Conservation (phyloP, 2,888 invertebrate species). For the Muscina levida region DNA sequence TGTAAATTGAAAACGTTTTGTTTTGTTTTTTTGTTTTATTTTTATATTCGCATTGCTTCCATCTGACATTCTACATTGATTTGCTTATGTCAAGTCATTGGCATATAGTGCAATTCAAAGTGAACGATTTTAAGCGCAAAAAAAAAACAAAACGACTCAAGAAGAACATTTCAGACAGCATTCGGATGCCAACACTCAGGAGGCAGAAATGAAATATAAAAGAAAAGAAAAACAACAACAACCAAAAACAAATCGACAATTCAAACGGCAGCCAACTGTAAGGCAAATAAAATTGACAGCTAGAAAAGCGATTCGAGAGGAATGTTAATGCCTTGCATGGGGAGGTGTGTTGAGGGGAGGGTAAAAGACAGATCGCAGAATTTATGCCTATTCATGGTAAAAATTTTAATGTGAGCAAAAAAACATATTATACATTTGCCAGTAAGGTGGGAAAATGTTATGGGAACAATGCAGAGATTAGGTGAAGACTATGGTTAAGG, state of each 20-base stretch:
- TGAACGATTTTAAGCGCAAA: conserved; percentile 28
- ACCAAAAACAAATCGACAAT: too few relatives aligned
- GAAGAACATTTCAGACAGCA: conserved; percentile 18
- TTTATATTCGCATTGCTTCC: background rate
- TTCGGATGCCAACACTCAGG: conserved; percentile 27
- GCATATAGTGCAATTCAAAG: conserved; percentile 75
- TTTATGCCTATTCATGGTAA: conserved; percentile 9
- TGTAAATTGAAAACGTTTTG: conserved; percentile 19
- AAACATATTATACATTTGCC: background rate
- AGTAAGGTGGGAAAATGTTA: background rate
- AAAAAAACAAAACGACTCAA: background rate
- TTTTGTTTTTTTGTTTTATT: background rate
- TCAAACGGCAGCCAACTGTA: conserved; percentile 27
- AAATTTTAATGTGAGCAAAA: background rate
- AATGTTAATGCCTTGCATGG: background rate
- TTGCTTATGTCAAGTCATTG: conserved; percentile 75
- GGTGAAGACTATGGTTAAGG: too few relatives aligned
- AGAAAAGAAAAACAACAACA: conserved; percentile 8
- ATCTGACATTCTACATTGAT: conserved; percentile 68
- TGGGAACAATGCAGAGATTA: background rate
- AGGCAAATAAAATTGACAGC: conserved; percentile 31
- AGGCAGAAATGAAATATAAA: background rate
- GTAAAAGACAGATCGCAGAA: background rate
- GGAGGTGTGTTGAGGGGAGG: background rate
- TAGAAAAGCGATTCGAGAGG: background rate